Percentiles rank a stretch among this genome's conserved stretches.
These are phyloP conservation scores for Liposcelis brunnea DNA, from an alignment of 2,888 invertebrate genomes.

Conservation along the genomic window DNA sequence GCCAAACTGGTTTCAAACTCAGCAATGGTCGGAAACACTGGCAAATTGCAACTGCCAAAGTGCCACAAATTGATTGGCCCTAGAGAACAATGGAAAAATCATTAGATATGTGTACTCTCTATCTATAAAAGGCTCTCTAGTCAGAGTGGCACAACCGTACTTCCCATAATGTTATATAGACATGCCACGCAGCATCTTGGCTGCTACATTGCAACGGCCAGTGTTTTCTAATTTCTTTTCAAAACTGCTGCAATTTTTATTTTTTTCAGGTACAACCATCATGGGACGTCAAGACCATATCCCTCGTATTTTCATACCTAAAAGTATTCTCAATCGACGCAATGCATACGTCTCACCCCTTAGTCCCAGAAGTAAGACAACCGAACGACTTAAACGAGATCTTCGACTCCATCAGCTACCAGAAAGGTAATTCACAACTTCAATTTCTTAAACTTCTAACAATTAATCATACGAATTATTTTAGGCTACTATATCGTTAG, in stretches of 20 bases:
- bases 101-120: too few species aligned
- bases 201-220: too few species aligned
- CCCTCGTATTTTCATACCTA: constrained; percentile 24
- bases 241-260: neutral
- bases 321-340: constrained; percentile 50
- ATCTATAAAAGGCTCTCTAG: too few species aligned
- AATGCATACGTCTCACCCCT: constrained; percentile 60
- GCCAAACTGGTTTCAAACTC: too few species aligned
- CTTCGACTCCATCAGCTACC: constrained; percentile 72
- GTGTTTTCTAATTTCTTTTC: too few species aligned
- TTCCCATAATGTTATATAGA: too few species aligned
- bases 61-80: too few species aligned
- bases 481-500: constrained; percentile 47
- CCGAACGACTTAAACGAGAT: constrained; percentile 66
- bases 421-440: constrained; percentile 33
- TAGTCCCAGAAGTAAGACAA: constrained; percentile 51
- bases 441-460: neutral
- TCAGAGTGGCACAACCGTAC: too few species aligned
- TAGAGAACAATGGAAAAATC: neutral
- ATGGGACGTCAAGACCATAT: constrained; percentile 41
- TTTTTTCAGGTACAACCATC: constrained; percentile 33
- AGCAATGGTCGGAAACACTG: too few species aligned
- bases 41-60: too few species aligned
- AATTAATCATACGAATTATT: neutral
- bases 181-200: too few species aligned